Base-by-base conservation (phyloP, 2,113 vertebrate species). In the Taxidea taxus region DNA sequence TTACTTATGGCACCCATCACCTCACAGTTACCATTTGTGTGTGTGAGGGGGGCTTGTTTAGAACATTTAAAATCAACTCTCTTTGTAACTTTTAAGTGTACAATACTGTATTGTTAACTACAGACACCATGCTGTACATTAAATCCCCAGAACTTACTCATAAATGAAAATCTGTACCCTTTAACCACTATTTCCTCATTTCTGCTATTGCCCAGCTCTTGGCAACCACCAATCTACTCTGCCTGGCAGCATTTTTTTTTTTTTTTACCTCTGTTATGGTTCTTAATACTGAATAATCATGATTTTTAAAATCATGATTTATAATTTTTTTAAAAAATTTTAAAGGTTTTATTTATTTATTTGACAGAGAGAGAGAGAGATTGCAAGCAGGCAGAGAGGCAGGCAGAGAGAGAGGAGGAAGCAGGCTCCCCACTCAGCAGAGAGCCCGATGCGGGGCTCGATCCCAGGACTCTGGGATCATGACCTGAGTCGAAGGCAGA, bases 281-380 rank as follows among this genome's bases (percentile, higher is more conserved):
- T 15, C 34, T 84, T 44, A 78, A 80, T 21, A 54, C 29, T 80
- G 25, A 72, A 72, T n/a, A 75, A 68, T 94, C 44, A 86, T 27
- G 60, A 94, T 86, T 75, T 87, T 87, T 86, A 90, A 91, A 92
- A 77, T 64, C 6, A 95, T 20, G 60, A 31, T 81, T 60, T 51
- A 86, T 78, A 84, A 90, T 91, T 66, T n/a, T n/a, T n/a, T n/a
- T n/a, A n/a, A n/a, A n/a, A n/a, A n/a, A n/a, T n/a, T n/a, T n/a
- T n/a, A n/a, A n/a, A n/a, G n/a, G n/a, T n/a, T n/a, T n/a, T n/a
- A n/a, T n/a, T n/a, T n/a, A n/a, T n/a, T n/a, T n/a, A n/a, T n/a
- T n/a, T n/a, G n/a, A n/a, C n/a, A n/a, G n/a, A n/a, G n/a, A n/a
- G n/a, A n/a, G n/a, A n/a, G n/a, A n/a, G n/a, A n/a, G n/a, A n/a